Percentiles rank a stretch among this genome's conserved stretches.
Evolutionary conservation across 2,113 vertebrate species (phyloP).

Genomic region (Pseudonaja textilis): DNA sequence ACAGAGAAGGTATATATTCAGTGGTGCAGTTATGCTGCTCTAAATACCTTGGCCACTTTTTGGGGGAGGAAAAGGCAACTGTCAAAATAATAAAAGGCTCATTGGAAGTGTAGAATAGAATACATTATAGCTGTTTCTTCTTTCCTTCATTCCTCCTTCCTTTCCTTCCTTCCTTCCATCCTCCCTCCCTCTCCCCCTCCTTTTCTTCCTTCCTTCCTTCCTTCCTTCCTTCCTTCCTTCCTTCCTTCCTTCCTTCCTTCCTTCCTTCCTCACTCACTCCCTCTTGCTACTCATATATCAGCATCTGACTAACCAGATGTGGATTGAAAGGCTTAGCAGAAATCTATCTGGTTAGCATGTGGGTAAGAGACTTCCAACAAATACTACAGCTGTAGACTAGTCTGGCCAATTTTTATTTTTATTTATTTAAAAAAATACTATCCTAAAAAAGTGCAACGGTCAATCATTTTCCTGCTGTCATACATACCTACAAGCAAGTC

Average conservation of each 20-base stretch:
- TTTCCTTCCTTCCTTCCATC: too few species aligned
- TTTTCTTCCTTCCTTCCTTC: too few species aligned
- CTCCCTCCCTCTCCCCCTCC: rapidly evolving
- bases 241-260: neutral
- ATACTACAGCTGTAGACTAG: neutral
- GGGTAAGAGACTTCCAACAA: neutral
- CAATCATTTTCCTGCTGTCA: neutral
- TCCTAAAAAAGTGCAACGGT: neutral
- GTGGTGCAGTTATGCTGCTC: neutral
- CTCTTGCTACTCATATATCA: neutral
- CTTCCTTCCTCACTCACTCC: neutral
- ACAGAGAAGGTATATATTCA: neutral
- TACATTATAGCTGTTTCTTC: neutral
- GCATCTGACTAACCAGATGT: neutral
- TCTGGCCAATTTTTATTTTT: neutral
- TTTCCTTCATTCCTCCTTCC: neutral
- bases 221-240: neutral
- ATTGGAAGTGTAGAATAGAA: neutral
- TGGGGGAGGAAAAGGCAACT: neutral
- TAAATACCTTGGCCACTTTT: neutral
- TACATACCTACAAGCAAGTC: neutral
- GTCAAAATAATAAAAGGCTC: neutral
- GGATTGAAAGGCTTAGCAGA: neutral
- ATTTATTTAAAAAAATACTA: neutral
- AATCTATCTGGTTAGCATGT: neutral